Evolutionary conservation across 2,888 invertebrate species (phyloP).

Genomic region (Luperina testacea): DNA sequence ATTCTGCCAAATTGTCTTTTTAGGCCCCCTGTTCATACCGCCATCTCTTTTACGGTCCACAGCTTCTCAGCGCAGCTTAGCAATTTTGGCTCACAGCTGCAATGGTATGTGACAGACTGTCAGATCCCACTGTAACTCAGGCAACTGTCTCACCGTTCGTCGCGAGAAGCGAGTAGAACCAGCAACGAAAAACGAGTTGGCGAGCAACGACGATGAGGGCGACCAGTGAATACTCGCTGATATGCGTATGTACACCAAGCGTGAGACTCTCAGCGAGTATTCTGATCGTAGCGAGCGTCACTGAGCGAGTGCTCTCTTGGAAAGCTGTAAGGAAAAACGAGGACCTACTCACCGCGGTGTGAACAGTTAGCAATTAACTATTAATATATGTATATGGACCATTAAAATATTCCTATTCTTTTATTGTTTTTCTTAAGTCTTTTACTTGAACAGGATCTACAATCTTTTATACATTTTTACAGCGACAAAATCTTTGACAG

Average conservation of each 20-base stretch:
- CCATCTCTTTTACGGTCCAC: slow-evolving; percentile 28
- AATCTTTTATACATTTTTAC: neutral
- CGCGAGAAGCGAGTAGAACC: neutral
- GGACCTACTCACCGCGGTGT: no score
- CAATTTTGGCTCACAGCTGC: slow-evolving; percentile 11
- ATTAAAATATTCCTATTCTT: neutral
- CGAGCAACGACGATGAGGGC: neutral
- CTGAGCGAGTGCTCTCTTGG: no score
- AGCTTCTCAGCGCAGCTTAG: neutral
- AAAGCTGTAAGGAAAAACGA: no score
- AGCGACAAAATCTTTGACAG: neutral
- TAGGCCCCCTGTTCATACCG: neutral
- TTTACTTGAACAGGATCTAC: neutral
- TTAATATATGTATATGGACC: neutral
- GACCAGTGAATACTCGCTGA: neutral
- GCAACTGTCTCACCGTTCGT: no score
- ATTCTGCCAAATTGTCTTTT: no score
- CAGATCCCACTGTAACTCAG: neutral
- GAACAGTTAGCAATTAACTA: no score
- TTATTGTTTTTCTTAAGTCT: neutral
- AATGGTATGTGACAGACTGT: slow-evolving; percentile 36
- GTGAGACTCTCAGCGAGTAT: no score
- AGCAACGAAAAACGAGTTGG: neutral
- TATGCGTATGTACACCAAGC: no score
- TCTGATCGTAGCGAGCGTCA: no score